A percentile compares a stretch with the other conserved stretches of the same genome.
Evolutionary conservation across 2,797 vertebrate genomes (phyloP).

Genomic region (Eleutherodactylus coqui): DNA sequence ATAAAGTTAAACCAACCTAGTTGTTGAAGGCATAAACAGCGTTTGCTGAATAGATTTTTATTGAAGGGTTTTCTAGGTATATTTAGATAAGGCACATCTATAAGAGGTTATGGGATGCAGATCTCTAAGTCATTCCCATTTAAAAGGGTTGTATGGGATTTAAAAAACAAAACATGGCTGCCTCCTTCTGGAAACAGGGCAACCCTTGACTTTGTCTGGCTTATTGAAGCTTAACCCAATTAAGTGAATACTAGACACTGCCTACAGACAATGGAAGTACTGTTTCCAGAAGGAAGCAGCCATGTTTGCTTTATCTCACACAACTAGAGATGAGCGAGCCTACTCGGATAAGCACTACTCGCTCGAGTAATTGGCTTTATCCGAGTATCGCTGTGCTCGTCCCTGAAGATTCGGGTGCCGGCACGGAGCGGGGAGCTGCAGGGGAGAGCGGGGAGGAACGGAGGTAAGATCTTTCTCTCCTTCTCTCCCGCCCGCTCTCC

Average conservation of each 20-base stretch:
- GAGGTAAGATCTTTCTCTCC: too few species aligned
- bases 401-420: too few species aligned
- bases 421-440: too few species aligned
- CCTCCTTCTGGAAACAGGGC: neutral
- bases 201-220: neutral
- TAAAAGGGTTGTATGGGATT: neutral
- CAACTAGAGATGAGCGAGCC: too few species aligned
- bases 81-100: neutral
- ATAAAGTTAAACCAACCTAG: too few species aligned
- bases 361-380: too few species aligned
- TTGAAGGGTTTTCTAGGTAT: neutral
- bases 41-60: neutral
- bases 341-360: too few species aligned
- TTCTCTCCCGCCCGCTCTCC: too few species aligned
- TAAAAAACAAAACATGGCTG: neutral
- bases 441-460: too few species aligned
- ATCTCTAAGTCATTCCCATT: neutral
- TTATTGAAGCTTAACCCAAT: neutral
- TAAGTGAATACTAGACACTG: neutral
- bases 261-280: neutral
- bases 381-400: too few species aligned
- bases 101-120: neutral
- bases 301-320: too few species aligned
- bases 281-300: neutral
- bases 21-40: neutral